Base-by-base conservation (phyloP, 2,888 invertebrate genomes). In the Lasioglossum vierecki region DNA sequence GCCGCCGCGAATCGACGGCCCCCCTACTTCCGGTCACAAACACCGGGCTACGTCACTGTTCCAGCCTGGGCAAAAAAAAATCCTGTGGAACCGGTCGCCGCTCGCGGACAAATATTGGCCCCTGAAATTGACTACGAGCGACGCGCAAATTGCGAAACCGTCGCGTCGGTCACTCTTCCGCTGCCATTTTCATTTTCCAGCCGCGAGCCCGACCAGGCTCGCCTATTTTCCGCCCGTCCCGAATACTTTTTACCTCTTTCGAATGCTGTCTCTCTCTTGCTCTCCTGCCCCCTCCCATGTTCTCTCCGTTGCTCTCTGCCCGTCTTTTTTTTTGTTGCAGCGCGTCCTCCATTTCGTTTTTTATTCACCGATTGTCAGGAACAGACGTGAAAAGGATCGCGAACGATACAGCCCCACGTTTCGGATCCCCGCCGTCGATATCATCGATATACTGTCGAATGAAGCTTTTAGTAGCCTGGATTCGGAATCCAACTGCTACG, bases 51-150 rank as follows among this genome's bases (percentile, higher is more conserved):
- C 35, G 68, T 60, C 49, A 70, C n/a, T 49, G n/a, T 44, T 63
- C 22, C 39, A 22, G 39, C 39, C 18, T 8, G 76, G 18, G 35
- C 35, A 76, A 49, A 44, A 83, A 86, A 44, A 83, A 86, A 79
- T 68, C 73, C 66, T 18, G 26, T 46, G 41, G 57, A 76, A 57
- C 68, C 71, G 18, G 44, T 41, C 71, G 68, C n/a, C 63, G 18
- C 71, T 76, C 82, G 74, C 63, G 53, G 84, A 77, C 88, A 89
- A 91, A 90, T 91, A 90, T 90, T 88, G 90, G 71, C 84, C 70
- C 76, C 76, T 75, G 86, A 89, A 91, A 90, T 90, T 88, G 88
- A 87, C 87, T 84, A 85, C 76, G 87, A 81, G 79, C 75, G 76
- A 79, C 77, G 82, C 74, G 83, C 79, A 91, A 88, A 89, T 86